Evolutionary conservation across 2,113 vertebrate genomes (phyloP), one percentile per base, ranked within the genome.

Genomic region (Tauraco erythrolophus): DNA sequence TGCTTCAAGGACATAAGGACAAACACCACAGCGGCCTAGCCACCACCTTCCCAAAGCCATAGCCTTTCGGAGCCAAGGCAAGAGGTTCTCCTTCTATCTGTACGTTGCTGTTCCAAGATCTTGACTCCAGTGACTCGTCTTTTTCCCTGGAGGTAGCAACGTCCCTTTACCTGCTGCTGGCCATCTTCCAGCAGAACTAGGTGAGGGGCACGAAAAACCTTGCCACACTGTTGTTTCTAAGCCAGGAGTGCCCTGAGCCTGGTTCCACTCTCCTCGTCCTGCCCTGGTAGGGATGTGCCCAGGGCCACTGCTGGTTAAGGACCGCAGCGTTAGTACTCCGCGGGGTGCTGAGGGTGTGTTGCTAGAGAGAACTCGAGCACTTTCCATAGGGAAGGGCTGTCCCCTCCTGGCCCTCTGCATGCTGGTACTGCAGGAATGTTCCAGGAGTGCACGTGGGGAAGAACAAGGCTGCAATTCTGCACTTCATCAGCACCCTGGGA

Each of bases 11-110:
- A 97, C 66, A 21, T 62, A 35, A 94, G 80, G 84, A 82, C 89
- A 89, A 83, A 78, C 78, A 97, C 89, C 83, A 96, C 70, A 85
- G 96, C 12, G 37, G 96, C 96, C 77, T 95, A 58, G 69, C 24
- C 23, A 62, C 30, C 61, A 33, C 28, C 66, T 25, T 64, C 66
- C 65, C 70, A 46, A 83, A 94, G 84, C 83, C 69, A 75, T 41
- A 61, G 43, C 70, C 71, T 69, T 14, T 75, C 41, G n/a, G 80
- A 65, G 71, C 27, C 28, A 39, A 56, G 45, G 33, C 43, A 87
- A 57, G 69, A 71, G 41, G 11, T 78, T 89, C 54, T 45, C 41
- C 46, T 74, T 56, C 45, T 74, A 15, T 72, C 43, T 81, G 61
- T 54, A 64, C n/a, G 50, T 92, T 70, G 21, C 39, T 81, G 15